These are phyloP conservation scores for Arothron firmamentum DNA, from an alignment of 2,113 vertebrate species.

Conservation along the genomic window DNA sequence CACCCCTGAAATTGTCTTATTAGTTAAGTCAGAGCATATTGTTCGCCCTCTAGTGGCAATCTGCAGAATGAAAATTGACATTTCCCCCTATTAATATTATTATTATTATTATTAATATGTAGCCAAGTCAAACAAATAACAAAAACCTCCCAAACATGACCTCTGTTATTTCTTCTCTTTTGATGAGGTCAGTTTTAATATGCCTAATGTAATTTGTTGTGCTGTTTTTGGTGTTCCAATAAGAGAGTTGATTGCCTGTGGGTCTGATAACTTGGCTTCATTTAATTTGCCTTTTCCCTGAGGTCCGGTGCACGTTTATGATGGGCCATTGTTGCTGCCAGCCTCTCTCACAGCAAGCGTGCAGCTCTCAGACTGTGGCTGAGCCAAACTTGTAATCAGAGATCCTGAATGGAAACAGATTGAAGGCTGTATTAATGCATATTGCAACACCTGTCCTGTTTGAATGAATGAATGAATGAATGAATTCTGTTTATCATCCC, in stretches of 20 bases:
- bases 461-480: conserved; percentile 5
- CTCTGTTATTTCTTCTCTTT: no score
- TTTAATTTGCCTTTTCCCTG: conserved; percentile 38
- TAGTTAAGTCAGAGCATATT: no score
- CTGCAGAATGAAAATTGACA: no score
- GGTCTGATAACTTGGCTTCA: conserved; percentile 42
- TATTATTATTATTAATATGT: no score
- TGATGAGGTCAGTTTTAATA: no score
- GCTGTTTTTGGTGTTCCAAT: conserved; percentile 34
- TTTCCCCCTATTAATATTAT: no score
- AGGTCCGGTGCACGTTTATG: conserved; percentile 21
- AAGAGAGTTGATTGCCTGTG: conserved; percentile 37
- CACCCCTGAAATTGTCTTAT: no score
- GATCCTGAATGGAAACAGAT: conserved; percentile 37
- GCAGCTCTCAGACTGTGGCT: conserved; percentile 18
- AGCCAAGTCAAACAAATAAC: no score
- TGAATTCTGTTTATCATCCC: neutral
- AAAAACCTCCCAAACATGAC: no score
- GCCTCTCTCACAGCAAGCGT: conserved; percentile 37
- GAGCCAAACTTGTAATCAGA: conserved; percentile 42
- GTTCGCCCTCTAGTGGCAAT: no score
- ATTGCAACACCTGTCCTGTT: conserved; percentile 40
- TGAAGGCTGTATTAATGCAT: conserved; percentile 41
- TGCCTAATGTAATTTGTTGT: neutral
- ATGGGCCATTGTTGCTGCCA: conserved; percentile 25